Conservation (phyloP, 2,797 vertebrate species). For the Coluber constrictor region DNA sequence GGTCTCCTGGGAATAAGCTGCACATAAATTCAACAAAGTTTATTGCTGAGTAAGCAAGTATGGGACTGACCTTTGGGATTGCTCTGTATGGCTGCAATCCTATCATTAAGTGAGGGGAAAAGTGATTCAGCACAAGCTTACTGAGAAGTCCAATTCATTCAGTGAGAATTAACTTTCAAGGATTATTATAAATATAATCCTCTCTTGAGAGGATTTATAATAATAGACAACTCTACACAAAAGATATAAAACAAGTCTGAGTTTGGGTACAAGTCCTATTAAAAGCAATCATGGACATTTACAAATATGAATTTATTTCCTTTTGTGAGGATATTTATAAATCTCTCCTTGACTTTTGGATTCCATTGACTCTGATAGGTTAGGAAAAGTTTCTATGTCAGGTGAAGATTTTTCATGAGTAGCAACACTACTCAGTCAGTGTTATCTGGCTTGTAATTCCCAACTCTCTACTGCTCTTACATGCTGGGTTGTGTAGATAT, state of each 20-base stretch:
- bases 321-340: neutral
- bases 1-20: neutral
- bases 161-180: neutral
- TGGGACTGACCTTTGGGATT: neutral
- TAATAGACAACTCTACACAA: neutral
- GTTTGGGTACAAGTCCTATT: neutral
- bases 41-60: neutral
- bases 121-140: neutral
- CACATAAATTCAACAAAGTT: neutral
- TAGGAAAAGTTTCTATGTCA: neutral
- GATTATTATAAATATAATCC: neutral
- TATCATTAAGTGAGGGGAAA: neutral
- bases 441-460: neutral
- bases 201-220: neutral
- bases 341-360: neutral
- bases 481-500: neutral
- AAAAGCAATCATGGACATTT: neutral
- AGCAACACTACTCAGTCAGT: neutral
- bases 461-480: neutral
- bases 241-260: neutral
- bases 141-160: neutral
- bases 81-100: neutral
- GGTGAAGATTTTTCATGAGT: neutral
- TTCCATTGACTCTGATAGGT: neutral
- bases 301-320: neutral